A percentile compares a stretch with the other conserved stretches of the same genome.
These are phyloP conservation scores for Oryzias celebensis DNA, from an alignment of 2,113 vertebrate species.

Conservation along the genomic window DNA sequence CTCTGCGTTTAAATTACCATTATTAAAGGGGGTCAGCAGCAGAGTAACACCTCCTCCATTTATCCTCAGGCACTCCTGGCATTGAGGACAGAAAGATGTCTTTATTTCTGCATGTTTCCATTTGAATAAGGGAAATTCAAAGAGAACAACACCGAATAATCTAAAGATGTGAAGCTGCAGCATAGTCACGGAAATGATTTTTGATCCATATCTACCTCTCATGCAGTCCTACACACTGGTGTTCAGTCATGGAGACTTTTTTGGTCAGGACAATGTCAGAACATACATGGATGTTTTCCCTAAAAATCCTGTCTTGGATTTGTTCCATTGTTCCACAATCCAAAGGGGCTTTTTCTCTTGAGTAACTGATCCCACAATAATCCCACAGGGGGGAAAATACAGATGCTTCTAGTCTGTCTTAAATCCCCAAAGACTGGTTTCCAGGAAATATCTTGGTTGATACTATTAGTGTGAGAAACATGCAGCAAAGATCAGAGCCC, in stretches of 20 bases:
- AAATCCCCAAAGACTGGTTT: slow-evolving; percentile 15
- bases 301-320: neutral
- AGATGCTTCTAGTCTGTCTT: slow-evolving; percentile 15
- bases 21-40: slow-evolving; percentile 34
- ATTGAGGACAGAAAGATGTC: neutral
- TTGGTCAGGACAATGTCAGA: neutral
- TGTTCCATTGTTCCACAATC: slow-evolving; percentile 9
- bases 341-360: slow-evolving; percentile 17
- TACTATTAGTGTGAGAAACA: slow-evolving; percentile 9
- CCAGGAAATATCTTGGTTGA: slow-evolving; percentile 9
- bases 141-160: slow-evolving; percentile 13
- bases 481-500: slow-evolving; percentile 22
- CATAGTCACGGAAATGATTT: too few relatives aligned
- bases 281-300: neutral
- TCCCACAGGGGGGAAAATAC: slow-evolving; percentile 18
- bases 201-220: neutral
- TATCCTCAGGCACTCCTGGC: slow-evolving; percentile 12
- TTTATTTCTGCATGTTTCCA: neutral
- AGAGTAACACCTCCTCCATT: slow-evolving; percentile 13
- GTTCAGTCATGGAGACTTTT: slow-evolving; percentile 3
- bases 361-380: slow-evolving; percentile 20
- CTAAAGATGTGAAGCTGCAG: too few relatives aligned
- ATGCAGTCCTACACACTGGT: neutral
- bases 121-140: slow-evolving; percentile 5
- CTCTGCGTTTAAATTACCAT: slow-evolving; percentile 14